Evolutionary conservation across 2,888 invertebrate species (phyloP).

Genomic region (Andrena flavipes): DNA sequence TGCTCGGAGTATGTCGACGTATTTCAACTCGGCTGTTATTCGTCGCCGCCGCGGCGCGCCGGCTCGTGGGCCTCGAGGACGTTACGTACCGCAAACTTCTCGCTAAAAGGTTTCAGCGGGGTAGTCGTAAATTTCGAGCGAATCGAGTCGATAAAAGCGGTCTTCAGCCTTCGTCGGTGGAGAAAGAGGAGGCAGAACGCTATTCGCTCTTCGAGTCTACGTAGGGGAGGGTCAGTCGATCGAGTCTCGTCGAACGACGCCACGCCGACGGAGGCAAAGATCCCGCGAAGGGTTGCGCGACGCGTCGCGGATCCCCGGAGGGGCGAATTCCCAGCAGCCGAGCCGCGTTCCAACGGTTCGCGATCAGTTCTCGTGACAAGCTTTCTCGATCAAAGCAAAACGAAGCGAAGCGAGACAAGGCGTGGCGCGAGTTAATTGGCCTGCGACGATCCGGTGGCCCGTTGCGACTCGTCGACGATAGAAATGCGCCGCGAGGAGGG

Average conservation of each 20-base stretch:
- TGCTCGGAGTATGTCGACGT: no score
- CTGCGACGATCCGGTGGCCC: not conserved
- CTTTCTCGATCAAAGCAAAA: not conserved
- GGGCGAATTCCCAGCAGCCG: no score
- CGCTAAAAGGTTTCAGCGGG: constrained; percentile 25
- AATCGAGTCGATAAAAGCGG: not conserved
- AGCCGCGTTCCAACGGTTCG: not conserved
- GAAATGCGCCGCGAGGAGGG: not conserved
- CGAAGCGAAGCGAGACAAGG: not conserved
- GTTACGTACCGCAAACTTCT: not conserved
- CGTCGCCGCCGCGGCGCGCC: not conserved
- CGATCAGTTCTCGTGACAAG: not conserved
- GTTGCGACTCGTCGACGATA: constrained; percentile 5
- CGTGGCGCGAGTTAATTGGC: constrained; percentile 16
- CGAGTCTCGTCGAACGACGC: not conserved
- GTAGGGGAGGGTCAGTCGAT: not conserved
- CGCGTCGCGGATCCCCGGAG: not conserved
- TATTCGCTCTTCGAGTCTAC: not conserved
- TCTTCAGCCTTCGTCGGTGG: not conserved
- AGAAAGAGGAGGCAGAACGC: not conserved
- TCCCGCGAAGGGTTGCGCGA: not conserved
- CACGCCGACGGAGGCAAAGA: not conserved
- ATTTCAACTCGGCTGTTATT: not conserved
- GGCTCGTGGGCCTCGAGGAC: not conserved
- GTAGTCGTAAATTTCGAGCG: constrained; percentile 11